phyloP scores from a whole-genome alignment of 1,140 invertebrate species.

The Rhysida immarginata region DNA sequence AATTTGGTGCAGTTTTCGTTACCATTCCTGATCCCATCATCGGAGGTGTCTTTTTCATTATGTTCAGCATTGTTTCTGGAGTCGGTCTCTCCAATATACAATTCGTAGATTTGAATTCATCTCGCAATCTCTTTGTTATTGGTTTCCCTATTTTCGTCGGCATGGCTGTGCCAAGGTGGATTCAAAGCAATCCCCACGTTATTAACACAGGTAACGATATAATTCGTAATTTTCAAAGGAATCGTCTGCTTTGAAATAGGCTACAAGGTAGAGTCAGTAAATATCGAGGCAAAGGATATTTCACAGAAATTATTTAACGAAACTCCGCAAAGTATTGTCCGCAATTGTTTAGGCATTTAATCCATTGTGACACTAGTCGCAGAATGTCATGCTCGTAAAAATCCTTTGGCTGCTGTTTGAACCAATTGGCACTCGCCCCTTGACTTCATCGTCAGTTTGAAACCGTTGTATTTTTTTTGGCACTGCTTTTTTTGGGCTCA shows the following conservation, averaged over 20 bases:
- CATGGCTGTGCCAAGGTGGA: neutral
- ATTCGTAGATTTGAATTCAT: neutral
- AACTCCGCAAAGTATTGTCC: too few species aligned
- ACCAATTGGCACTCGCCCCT: too few species aligned
- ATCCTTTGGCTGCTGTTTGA: too few species aligned
- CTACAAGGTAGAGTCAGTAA: too few species aligned
- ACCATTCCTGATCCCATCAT: conserved; percentile 75
- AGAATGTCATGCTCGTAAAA: too few species aligned
- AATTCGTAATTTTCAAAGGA: neutral
- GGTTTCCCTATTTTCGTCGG: neutral
- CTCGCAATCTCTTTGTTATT: neutral
- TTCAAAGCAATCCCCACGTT: neutral
- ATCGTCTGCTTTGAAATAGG: neutral
- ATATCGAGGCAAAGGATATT: too few species aligned
- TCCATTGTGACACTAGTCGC: too few species aligned
- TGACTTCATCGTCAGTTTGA: too few species aligned
- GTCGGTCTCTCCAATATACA: conserved; percentile 20
- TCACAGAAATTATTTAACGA: too few species aligned
- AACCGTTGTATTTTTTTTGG: too few species aligned
- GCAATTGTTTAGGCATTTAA: too few species aligned
- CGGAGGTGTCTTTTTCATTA: conserved; percentile 69
- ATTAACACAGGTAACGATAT: neutral
- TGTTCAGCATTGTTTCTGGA: conserved; percentile 71
- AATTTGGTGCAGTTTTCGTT: conserved; percentile 71
- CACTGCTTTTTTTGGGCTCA: too few species aligned